A percentile compares a stretch with the other conserved stretches of the same genome.
Evolutionary conservation across 2,888 invertebrate genomes (phyloP).

Genomic region (Phyllotreta cruciferae): DNA sequence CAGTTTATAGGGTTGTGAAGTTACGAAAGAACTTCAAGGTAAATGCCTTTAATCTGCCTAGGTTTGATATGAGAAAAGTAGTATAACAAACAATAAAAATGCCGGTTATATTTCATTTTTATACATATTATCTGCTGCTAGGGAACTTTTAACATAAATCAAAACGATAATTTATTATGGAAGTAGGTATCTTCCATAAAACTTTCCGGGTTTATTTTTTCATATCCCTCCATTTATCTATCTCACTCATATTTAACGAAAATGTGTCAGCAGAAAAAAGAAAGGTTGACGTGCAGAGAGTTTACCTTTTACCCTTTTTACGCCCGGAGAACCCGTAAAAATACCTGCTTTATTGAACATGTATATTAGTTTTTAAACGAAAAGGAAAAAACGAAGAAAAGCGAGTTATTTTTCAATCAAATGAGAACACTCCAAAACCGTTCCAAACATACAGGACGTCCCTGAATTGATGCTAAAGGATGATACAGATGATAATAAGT

Average conservation of each 20-base stretch:
- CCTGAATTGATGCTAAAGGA: no score
- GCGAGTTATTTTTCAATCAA: no score
- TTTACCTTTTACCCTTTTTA: constrained; percentile 4
- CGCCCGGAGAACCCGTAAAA: background rate
- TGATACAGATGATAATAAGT: no score
- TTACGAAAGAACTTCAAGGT: constrained; percentile 9
- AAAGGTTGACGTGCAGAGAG: constrained; percentile 1
- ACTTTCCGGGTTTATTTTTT: constrained; percentile 29
- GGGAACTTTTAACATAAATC: constrained; percentile 27
- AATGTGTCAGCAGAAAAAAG: constrained; percentile 18
- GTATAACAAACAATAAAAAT: constrained; percentile 12
- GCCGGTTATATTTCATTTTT: constrained; percentile 15
- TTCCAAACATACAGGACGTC: no score
- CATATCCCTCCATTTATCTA: constrained; percentile 14
- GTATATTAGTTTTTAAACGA: no score
- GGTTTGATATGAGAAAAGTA: background rate
- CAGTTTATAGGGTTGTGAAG: background rate
- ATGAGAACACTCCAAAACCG: no score
- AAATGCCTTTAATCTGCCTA: constrained; percentile 5
- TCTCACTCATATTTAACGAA: constrained; percentile 24
- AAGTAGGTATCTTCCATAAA: constrained; percentile 24
- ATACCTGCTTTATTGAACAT: no score
- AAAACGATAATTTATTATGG: constrained; percentile 30
- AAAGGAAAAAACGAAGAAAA: no score
- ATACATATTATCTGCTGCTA: constrained; percentile 10